phyloP scores from a whole-genome alignment of 2,797 vertebrate genomes.

The Macroramphosus scolopax region DNA sequence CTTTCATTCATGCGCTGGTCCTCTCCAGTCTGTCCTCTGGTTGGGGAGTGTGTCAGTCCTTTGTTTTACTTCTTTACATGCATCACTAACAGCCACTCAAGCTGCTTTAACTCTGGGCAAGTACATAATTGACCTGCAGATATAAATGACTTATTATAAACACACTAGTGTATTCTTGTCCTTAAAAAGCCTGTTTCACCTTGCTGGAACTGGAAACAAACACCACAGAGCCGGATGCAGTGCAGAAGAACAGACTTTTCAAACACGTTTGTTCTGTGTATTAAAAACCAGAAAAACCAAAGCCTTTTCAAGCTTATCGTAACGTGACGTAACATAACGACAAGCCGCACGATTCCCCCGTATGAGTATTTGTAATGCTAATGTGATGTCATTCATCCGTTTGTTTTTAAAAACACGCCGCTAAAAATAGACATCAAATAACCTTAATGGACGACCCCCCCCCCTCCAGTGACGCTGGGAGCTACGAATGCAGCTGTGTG shows the following conservation, averaged over 20 bases:
- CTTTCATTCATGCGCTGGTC: no score
- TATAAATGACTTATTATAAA: slow-evolving; percentile 24
- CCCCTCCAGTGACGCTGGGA: slow-evolving; percentile 20
- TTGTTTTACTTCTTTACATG: slow-evolving; percentile 25
- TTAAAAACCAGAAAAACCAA: no score
- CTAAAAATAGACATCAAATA: slow-evolving; percentile 69
- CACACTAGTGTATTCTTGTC: slow-evolving; percentile 6
- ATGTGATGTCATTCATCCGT: slow-evolving; percentile 41
- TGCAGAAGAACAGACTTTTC: not conserved
- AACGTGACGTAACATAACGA: no score
- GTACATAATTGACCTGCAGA: slow-evolving; percentile 57
- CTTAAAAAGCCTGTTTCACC: slow-evolving; percentile 10
- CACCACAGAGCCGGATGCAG: not conserved
- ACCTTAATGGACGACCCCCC: slow-evolving; percentile 52
- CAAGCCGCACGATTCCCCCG: not conserved
- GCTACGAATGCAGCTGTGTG: slow-evolving; percentile 32
- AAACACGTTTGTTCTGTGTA: no score
- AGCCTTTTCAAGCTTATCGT: no score
- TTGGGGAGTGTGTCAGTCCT: slow-evolving; percentile 10
- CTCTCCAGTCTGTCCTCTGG: slow-evolving; percentile 9
- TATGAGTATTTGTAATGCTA: slow-evolving; percentile 5
- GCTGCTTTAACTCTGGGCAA: slow-evolving; percentile 40
- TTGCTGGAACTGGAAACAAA: not conserved
- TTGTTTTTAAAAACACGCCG: slow-evolving; percentile 19
- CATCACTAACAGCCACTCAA: slow-evolving; percentile 27